Base-by-base conservation (phyloP, 2,113 vertebrate genomes). In the Gorsachius goisagi region DNA sequence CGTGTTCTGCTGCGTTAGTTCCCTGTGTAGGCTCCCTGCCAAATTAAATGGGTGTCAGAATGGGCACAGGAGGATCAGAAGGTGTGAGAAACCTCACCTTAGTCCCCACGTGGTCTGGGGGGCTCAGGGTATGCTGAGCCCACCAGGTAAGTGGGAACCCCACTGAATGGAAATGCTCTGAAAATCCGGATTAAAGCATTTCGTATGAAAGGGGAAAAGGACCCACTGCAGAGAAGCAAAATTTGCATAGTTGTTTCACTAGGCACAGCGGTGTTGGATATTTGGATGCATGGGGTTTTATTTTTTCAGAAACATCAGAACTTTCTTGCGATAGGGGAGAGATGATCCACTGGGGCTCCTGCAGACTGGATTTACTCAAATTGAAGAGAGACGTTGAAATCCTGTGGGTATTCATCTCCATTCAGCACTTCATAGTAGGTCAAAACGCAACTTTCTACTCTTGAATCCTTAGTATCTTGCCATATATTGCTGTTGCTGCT, bases 101-200 rank as follows among this genome's bases (percentile, higher is more conserved):
- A 75, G 44, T 9, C 28, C 19, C 22, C 4, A 6, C 0, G 0
- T 53, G 21, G 23, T 60, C n/a, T 52, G 41, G 18, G 41, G 33
- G n/a, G n/a, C 7, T 78, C 18, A 20, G 35, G 13, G 2, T 18
- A 2, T 21, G 32, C 30, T 27, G 45, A 78, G 13, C 17, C 21
- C 52, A 28, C 26, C 28, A 37, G 35, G 15, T 52, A 18, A 37
- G 21, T 30, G 52, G 9, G 23, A 78, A 15, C 16, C 19, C 11
- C 20, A 8, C 58, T 64, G 44, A 73, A 37, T 9, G 72, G 52
- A 39, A 88, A 11, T 0, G 0, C 8, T 55, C 58, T 76, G 52
- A 28, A 80, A 80, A 68, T 32, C 15, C 15, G 35, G 45, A 53
- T 58, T 32, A 41, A 47, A 89, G 4, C 9, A 9, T 63, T 75